phyloP scores from a whole-genome alignment of 2,113 vertebrate genomes.

The Calonectris borealis region DNA sequence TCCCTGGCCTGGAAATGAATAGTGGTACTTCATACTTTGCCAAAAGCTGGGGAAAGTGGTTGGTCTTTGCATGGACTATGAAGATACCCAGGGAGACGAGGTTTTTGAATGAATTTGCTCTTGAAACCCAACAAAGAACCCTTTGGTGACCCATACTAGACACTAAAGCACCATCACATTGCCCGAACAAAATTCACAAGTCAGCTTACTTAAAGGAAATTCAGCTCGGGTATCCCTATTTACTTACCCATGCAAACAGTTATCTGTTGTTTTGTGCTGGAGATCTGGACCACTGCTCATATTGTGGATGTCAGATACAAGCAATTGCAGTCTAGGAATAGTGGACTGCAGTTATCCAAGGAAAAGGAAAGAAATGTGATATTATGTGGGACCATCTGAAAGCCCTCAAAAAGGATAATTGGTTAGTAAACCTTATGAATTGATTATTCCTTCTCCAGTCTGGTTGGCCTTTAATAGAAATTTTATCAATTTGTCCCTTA shows the following conservation, averaged over 20 bases:
- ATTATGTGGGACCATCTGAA: background rate
- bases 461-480: background rate
- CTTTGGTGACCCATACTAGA: background rate
- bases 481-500: background rate
- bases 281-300: background rate
- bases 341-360: background rate
- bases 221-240: background rate
- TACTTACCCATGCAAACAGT: rapidly evolving
- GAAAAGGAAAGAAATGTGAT: background rate
- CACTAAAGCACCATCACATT: background rate
- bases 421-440: background rate
- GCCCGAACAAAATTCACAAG: background rate
- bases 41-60: background rate
- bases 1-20: background rate
- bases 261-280: background rate
- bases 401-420: background rate
- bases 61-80: background rate
- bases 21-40: background rate
- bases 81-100: background rate
- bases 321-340: background rate
- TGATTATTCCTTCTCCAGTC: background rate
- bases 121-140: background rate
- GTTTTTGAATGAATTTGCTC: background rate
- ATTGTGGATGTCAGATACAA: background rate
- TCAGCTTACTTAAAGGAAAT: background rate